These are phyloP conservation scores for Thymelicus lineola DNA, from an alignment of 2,888 invertebrate species.

Conservation along the genomic window DNA sequence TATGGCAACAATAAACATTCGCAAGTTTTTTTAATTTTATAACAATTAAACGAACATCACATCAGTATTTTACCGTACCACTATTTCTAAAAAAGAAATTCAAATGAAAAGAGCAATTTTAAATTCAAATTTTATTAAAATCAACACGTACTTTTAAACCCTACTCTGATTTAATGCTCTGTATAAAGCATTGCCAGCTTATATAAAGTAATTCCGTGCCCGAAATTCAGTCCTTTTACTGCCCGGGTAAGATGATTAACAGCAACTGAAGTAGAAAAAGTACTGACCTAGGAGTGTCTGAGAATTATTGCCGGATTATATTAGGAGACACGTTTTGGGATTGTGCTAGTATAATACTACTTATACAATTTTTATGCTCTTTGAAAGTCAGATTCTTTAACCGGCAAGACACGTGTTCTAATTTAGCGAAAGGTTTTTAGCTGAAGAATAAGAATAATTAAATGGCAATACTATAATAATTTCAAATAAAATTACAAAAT, in stretches of 20 bases:
- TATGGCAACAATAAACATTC: no score
- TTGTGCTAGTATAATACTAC: no score
- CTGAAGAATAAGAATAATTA: no score
- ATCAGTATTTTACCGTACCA: background rate
- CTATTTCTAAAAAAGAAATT: background rate
- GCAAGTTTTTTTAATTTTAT: no score
- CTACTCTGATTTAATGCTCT: constrained; percentile 6
- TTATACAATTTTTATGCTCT: no score
- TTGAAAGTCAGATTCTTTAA: no score
- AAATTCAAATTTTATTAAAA: background rate
- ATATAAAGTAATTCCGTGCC: constrained; percentile 15
- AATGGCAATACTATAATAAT: no score
- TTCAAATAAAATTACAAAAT: no score
- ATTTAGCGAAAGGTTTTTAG: no score
- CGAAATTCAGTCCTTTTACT: constrained; percentile 13
- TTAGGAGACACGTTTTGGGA: no score
- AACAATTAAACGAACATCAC: background rate
- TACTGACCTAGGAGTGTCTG: background rate
- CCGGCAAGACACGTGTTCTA: no score
- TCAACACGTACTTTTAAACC: background rate
- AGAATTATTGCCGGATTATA: background rate
- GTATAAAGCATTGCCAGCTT: constrained; percentile 12
- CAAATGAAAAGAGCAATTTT: background rate
- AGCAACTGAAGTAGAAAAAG: constrained; percentile 1
- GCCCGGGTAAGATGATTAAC: constrained; percentile 11